phyloP scores from a whole-genome alignment of 2,113 vertebrate genomes.

The Neotoma lepida region DNA sequence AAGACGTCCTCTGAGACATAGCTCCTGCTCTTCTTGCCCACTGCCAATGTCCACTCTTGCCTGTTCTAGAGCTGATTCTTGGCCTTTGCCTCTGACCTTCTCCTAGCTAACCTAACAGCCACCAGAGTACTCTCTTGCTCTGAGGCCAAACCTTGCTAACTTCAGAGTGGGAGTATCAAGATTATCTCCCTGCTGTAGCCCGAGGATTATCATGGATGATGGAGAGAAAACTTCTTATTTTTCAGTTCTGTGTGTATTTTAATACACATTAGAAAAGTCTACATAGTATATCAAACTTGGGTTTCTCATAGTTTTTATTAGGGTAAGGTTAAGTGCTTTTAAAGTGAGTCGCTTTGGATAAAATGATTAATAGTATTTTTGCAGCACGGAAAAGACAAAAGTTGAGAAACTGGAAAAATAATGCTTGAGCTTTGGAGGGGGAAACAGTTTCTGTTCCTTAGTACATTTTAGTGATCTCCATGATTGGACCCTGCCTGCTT shows the following conservation, averaged over 20 bases:
- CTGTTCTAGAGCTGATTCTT: not conserved
- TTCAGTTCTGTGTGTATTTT: slow-evolving; percentile 50
- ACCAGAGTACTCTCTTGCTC: not conserved
- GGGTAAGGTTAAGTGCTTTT: slow-evolving; percentile 44
- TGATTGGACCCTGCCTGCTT: not conserved
- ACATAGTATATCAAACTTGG: not conserved
- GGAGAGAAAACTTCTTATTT: slow-evolving; percentile 36
- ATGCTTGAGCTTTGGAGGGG: slow-evolving; percentile 14
- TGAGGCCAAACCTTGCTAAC: slow-evolving; percentile 17
- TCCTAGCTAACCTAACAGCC: not conserved
- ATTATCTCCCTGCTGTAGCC: not conserved
- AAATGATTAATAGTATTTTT: slow-evolving; percentile 53
- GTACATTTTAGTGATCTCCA: not conserved
- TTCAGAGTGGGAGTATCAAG: not conserved
- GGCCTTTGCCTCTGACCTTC: not conserved
- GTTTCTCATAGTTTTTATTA: slow-evolving; percentile 54
- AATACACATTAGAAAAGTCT: slow-evolving; percentile 30
- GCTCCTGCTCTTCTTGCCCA: not conserved
- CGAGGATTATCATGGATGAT: not conserved
- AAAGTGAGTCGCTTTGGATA: slow-evolving; percentile 51
- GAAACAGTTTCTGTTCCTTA: not conserved
- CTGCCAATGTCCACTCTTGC: not conserved
- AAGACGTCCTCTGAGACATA: not conserved
- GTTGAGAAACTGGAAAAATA: not conserved
- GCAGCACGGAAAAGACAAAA: slow-evolving; percentile 21